Evolutionary conservation across 2,797 vertebrate genomes (phyloP).

Genomic region (Buphagus erythrorhynchus): DNA sequence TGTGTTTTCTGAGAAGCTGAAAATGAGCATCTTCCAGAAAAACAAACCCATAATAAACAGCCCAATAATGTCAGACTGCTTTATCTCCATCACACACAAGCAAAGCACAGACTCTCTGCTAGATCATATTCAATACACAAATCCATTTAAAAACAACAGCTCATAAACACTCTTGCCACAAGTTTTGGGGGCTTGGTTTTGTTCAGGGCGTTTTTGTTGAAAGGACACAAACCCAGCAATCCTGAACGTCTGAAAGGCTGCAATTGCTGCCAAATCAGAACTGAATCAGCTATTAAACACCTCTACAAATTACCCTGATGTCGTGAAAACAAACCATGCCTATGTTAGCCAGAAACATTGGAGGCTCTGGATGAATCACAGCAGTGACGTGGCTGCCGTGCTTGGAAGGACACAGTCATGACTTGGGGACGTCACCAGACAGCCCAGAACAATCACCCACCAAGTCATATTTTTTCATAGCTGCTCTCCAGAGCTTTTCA

Average conservation of each 20-base stretch:
- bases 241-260: background rate
- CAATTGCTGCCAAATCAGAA: constrained; percentile 5
- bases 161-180: background rate
- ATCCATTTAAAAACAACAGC: background rate
- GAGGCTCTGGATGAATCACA: constrained; percentile 1
- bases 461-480: background rate
- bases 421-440: background rate
- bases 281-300: constrained; percentile 17
- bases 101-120: background rate
- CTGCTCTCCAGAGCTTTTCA: background rate
- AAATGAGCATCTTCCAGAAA: background rate
- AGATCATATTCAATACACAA: background rate
- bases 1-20: background rate
- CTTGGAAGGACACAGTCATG: background rate
- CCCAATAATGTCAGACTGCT: background rate
- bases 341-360: background rate
- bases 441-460: background rate
- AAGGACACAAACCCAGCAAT: background rate
- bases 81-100: background rate
- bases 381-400: background rate
- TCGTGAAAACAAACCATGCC: background rate
- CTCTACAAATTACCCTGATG: background rate
- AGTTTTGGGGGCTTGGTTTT: background rate
- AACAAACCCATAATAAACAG: background rate
- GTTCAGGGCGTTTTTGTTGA: background rate